Percentiles rank a stretch among this genome's conserved stretches.
phyloP scores from a whole-genome alignment of 2,888 invertebrate species.

The Epicampocera succincta region DNA sequence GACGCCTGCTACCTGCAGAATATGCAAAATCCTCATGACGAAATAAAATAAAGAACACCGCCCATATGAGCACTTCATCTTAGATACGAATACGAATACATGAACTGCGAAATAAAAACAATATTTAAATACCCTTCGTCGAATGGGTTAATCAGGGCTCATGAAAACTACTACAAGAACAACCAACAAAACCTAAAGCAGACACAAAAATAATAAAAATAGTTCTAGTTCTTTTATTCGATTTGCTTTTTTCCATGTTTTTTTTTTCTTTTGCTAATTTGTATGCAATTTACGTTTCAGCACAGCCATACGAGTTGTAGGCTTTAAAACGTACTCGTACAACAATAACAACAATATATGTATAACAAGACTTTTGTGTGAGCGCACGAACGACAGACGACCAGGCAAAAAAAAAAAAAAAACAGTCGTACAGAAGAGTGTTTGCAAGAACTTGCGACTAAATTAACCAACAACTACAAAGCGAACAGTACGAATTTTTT shows the following conservation, averaged over 20 bases:
- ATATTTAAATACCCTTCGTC: conserved; percentile 44
- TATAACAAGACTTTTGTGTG: conserved; percentile 67
- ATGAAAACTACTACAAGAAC: neutral
- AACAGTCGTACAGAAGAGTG: neutral
- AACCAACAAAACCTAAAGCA: conserved; percentile 2
- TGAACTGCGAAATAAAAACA: conserved; percentile 17
- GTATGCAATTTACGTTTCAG: conserved; percentile 64
- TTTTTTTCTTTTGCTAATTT: conserved; percentile 56
- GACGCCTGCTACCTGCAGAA: conserved; percentile 34
- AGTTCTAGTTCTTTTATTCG: conserved; percentile 44
- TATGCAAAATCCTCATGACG: conserved; percentile 27
- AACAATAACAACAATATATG: neutral
- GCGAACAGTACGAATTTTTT: conserved; percentile 35
- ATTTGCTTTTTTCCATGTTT: conserved; percentile 17
- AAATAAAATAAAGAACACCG: conserved; percentile 35
- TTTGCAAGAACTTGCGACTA: conserved; percentile 9
- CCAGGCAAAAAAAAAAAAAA: neutral
- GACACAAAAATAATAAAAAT: conserved; percentile 38
- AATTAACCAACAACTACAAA: conserved; percentile 34
- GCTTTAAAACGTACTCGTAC: conserved; percentile 16
- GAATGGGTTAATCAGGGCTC: conserved; percentile 65
- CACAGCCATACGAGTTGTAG: conserved; percentile 50
- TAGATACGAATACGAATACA: neutral
- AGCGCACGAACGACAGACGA: neutral
- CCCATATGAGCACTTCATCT: conserved; percentile 46